Base-by-base conservation (phyloP, 23 tunicate species). In the Phallusia fumigata region DNA sequence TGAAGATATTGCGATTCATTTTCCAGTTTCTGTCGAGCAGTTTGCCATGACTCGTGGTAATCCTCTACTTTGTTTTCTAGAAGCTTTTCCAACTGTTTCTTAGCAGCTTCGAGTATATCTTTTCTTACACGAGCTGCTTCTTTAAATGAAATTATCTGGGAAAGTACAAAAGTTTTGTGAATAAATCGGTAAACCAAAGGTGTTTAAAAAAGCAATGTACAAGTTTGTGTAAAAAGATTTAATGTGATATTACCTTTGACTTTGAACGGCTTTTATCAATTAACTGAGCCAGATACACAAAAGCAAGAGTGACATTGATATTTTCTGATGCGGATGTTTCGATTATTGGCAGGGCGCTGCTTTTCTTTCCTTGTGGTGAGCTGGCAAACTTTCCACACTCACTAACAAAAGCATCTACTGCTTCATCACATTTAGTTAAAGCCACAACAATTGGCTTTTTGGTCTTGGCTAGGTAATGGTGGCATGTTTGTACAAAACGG, bases 251-350 rank as follows among this genome's bases (percentile, higher is more conserved):
- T 47, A 76, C 80, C 86, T 86, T 86, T 13, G 90, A 81, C 84
- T 86, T 90, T 33, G 93, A 76, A 18, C 98, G 83, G 32, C 90
- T 78, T 75, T 94, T 94, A 74, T 94, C 98, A 50, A 94, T 94
- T 76, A 89, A 34, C 51, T 94, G 98, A 19, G 98, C 98, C n/a
- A 94, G 90, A 34, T 51, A 65, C 35, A 89, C 52, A 69, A 94
- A 94, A 2, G 90, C 86, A 26, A 81, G 80, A 21, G 93, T 87
- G 2, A 94, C 90, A 47, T 94, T 94, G 78, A 94, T 89, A 64
- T 94, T 94, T 69, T 94, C 98, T 8, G 90, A 92, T 15, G 98
- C 98, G 0, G 98, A 94, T n/a, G 94, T 89, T 82, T 94, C 94
- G 30, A 94, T 74, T 36, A 87, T 79, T 0, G 90, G 90, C 19